A percentile compares a stretch with the other conserved stretches of the same genome.
Evolutionary conservation across 53 echinoderm and acorn worm genomes (phyloP).

Genomic region (Apostichopus leukothele): DNA sequence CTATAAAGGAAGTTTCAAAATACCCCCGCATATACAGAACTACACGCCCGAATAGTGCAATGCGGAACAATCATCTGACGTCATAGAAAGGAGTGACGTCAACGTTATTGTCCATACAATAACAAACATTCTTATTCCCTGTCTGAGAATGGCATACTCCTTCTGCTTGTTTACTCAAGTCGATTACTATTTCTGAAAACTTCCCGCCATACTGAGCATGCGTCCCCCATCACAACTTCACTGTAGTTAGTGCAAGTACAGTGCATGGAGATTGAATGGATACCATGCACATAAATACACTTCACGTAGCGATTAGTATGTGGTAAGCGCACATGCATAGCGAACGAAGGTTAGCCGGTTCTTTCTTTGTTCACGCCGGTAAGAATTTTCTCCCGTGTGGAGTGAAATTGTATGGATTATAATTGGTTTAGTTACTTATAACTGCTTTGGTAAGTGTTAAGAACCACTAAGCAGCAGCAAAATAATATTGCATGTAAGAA

Average conservation of each 20-base stretch:
- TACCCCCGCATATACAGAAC: too few relatives aligned
- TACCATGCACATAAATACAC: not conserved
- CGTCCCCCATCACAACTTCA: not conserved
- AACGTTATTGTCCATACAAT: not conserved
- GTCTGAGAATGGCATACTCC: not conserved
- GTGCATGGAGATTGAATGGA: not conserved
- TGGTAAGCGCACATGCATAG: constrained; percentile 28
- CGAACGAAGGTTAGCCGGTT: constrained; percentile 12
- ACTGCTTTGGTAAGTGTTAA: constrained; percentile 25
- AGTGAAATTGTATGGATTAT: constrained; percentile 9
- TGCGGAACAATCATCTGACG: not conserved
- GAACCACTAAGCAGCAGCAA: not conserved
- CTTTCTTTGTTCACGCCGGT: constrained; percentile 40
- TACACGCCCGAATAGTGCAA: not conserved
- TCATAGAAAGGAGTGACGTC: not conserved
- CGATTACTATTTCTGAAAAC: not conserved
- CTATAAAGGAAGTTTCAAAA: too few relatives aligned
- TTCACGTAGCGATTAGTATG: not conserved
- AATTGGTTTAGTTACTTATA: constrained; percentile 15
- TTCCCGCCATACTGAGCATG: constrained; percentile 37
- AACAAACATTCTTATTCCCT: not conserved
- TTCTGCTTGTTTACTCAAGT: not conserved
- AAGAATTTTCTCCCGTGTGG: constrained; percentile 6
- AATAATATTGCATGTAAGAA: not conserved
- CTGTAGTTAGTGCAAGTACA: not conserved